These are phyloP conservation scores for cat (Felis catus) DNA, from an alignment of 2,113 vertebrate genomes.

Conservation along the genomic window F.catus_Fca126_mat1.0 CM031416.1:83644001-83644500, in stretches of 20 bases:
- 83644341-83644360: neutral
- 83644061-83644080: slow-evolving; percentile 9
- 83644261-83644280: neutral
- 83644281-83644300: slow-evolving; percentile 36
- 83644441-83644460: slow-evolving; percentile 7
- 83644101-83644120: neutral
- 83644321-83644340: neutral
- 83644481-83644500: slow-evolving; percentile 75
- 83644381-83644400: slow-evolving; percentile 44
- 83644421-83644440: slow-evolving; percentile 59
- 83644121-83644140: neutral
- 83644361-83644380: neutral
- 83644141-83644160: neutral
- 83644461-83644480: slow-evolving; percentile 27
- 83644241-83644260: slow-evolving; percentile 62
- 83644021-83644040: neutral
- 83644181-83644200: neutral
- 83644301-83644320: neutral
- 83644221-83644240: slow-evolving; percentile 52
- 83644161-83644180: neutral
- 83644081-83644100: neutral
- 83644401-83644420: slow-evolving; percentile 27
- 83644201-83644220: neutral
- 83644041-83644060: neutral
- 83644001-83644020: neutral